These are phyloP conservation scores for Elgonia sp. DNA, from an alignment of 2,888 invertebrate species.

Conservation along the genomic window DNA sequence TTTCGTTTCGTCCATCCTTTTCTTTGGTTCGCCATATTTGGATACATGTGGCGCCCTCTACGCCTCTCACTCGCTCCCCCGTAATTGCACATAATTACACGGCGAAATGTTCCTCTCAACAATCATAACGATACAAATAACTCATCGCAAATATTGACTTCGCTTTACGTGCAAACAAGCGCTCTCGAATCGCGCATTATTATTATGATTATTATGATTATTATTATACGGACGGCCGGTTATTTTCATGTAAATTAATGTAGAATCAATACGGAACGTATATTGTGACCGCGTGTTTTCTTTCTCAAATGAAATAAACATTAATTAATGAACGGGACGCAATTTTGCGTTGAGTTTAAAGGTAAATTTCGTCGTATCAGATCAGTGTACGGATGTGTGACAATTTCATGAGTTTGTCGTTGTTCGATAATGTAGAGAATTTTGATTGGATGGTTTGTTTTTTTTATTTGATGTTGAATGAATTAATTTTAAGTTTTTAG, in stretches of 20 bases:
- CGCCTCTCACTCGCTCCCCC: conserved; percentile 41
- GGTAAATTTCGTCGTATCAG: not conserved
- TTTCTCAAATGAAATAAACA: conserved; percentile 60
- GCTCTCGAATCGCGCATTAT: conserved; percentile 53
- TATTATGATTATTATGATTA: conserved; percentile 53
- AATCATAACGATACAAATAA: conserved; percentile 73
- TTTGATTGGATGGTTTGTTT: too few relatives aligned
- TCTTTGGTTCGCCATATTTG: conserved; percentile 46
- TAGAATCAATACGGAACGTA: conserved; percentile 53
- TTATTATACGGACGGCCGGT: conserved; percentile 52
- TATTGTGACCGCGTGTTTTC: conserved; percentile 49
- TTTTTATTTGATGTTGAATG: too few relatives aligned
- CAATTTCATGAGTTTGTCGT: not conserved
- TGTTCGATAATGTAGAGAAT: too few relatives aligned
- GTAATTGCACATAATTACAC: conserved; percentile 74
- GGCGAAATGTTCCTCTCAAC: conserved; percentile 71
- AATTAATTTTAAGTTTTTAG: too few relatives aligned
- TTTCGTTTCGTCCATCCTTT: conserved; percentile 47
- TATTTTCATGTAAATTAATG: conserved; percentile 72
- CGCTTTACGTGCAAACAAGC: conserved; percentile 58
- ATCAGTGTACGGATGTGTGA: not conserved
- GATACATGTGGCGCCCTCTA: conserved; percentile 6
- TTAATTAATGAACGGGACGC: conserved; percentile 41
- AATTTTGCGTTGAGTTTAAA: conserved; percentile 26
- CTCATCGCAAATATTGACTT: conserved; percentile 70